A percentile compares a stretch with the other conserved stretches of the same genome.
phyloP scores from a whole-genome alignment of 2,888 invertebrate genomes.

The Lithodes maja region DNA sequence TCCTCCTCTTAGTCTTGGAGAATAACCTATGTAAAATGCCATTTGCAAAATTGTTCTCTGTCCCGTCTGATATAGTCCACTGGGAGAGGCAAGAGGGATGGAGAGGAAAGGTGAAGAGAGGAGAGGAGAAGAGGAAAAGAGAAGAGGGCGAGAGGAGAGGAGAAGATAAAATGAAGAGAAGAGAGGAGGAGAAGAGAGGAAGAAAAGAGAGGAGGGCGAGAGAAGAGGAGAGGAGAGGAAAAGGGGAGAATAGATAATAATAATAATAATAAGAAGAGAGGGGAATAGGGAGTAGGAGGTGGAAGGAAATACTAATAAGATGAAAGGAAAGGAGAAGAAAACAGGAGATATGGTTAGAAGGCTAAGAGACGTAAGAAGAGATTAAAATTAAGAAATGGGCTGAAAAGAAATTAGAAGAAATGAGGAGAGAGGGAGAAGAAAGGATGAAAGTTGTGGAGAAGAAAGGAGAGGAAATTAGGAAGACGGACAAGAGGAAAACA shows the following conservation, averaged over 20 bases:
- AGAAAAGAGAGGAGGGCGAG: not conserved
- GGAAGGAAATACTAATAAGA: not conserved
- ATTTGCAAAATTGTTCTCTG: conserved; percentile 27
- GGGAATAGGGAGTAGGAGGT: not conserved
- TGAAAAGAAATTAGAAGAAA: not conserved
- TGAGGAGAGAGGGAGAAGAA: not conserved
- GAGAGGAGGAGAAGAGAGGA: conserved; percentile 5
- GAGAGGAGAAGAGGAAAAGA: not conserved
- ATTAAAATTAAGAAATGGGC: too few relatives aligned
- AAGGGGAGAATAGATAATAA: not conserved
- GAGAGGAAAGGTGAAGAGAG: not conserved
- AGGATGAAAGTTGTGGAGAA: not conserved
- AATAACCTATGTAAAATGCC: conserved; percentile 19
- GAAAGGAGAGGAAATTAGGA: not conserved
- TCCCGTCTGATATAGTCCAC: not conserved
- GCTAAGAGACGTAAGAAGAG: too few relatives aligned
- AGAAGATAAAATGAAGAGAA: not conserved
- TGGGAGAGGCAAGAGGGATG: not conserved
- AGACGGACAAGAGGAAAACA: not conserved
- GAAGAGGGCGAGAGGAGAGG: not conserved
- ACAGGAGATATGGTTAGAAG: too few relatives aligned
- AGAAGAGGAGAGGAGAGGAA: not conserved
- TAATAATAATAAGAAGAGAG: not conserved
- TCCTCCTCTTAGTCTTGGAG: not conserved
- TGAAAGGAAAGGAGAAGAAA: not conserved